These are phyloP conservation scores for Odocoileus hemionus DNA, from an alignment of 2,113 vertebrate species.

Conservation along the genomic window DNA sequence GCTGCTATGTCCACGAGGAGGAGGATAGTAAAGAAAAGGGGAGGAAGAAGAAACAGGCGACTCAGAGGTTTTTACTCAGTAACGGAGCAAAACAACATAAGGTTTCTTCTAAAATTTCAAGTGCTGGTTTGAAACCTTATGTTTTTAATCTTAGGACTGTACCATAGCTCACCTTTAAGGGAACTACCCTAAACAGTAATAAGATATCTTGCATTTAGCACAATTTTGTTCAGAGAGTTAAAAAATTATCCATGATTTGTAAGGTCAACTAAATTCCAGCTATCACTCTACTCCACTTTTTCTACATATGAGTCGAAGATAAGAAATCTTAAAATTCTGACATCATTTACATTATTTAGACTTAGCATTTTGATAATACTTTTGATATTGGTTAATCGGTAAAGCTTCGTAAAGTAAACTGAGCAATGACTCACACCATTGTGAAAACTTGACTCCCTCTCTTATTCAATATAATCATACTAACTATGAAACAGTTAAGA, in stretches of 20 bases:
- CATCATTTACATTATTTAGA: neutral
- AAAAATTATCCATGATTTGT: neutral
- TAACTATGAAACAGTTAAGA: neutral
- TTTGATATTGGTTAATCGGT: neutral
- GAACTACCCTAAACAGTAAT: neutral
- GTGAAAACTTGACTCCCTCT: neutral
- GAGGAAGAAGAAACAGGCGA: neutral
- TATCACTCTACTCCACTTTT: neutral
- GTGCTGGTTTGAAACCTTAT: neutral
- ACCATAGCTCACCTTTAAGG: neutral
- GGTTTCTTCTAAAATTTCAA: neutral
- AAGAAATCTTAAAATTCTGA: neutral
- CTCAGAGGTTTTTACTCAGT: neutral
- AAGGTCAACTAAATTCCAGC: neutral
- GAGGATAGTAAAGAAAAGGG: rapidly evolving
- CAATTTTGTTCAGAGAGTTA: neutral
- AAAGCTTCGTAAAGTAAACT: neutral
- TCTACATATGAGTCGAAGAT: neutral
- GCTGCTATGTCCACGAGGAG: neutral
- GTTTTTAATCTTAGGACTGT: neutral
- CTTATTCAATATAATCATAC: neutral
- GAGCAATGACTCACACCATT: neutral
- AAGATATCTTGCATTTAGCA: neutral
- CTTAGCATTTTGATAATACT: neutral
- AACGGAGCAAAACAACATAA: neutral